Conservation (phyloP, 2,888 invertebrate genomes). For the Abscondita cerata region DNA sequence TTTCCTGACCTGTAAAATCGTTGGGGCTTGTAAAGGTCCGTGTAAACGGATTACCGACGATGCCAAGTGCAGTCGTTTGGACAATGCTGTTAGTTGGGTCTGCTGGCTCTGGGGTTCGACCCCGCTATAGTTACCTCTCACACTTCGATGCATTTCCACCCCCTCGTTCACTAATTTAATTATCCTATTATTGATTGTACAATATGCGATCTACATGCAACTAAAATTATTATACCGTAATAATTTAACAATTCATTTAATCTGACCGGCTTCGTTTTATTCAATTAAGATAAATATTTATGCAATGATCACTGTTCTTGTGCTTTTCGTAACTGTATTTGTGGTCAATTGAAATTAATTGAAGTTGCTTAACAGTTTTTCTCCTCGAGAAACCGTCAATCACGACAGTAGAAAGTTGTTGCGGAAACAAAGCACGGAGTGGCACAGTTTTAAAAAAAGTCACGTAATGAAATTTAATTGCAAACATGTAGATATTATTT, state of each 20-base stretch:
- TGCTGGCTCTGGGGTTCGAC: constrained; percentile 41
- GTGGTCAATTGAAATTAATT: background rate
- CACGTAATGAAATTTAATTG: too few relatives aligned
- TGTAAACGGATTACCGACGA: constrained; percentile 55
- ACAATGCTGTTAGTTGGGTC: constrained; percentile 54
- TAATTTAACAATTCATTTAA: constrained; percentile 17
- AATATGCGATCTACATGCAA: constrained; percentile 31
- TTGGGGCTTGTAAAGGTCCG: constrained; percentile 55
- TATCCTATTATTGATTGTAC: constrained; percentile 46
- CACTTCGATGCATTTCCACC: constrained; percentile 51
- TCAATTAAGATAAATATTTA: constrained; percentile 11
- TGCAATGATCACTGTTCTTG: background rate
- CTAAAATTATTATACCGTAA: constrained; percentile 16
- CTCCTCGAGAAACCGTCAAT: too few relatives aligned
- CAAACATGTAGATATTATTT: too few relatives aligned
- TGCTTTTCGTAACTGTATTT: background rate
- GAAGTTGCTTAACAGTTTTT: too few relatives aligned
- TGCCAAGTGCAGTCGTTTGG: constrained; percentile 55
- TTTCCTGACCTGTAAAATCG: constrained; percentile 51
- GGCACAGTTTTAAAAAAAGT: too few relatives aligned
- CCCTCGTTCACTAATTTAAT: constrained; percentile 54
- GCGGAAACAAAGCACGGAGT: too few relatives aligned
- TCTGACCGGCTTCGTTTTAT: constrained; percentile 6
- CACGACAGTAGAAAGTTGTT: too few relatives aligned
- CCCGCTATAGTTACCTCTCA: constrained; percentile 46